Evolutionary conservation across 2,797 vertebrate species (phyloP), one percentile per base, ranked within the genome.

Genomic region (Nannoperca obscura): DNA sequence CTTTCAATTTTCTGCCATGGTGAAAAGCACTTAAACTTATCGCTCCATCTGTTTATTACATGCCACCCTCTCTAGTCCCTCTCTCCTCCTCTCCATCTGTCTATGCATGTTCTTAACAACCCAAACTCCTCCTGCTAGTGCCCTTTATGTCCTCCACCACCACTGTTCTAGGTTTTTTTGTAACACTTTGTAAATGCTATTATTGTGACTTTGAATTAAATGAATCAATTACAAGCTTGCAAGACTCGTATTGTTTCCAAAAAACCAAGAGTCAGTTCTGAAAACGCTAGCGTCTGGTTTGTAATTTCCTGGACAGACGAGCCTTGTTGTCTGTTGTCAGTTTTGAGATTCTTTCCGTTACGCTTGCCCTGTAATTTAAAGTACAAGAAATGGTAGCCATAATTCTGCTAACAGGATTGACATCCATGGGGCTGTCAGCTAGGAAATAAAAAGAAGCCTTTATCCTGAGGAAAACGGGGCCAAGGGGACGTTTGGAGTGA

Each of bases 1-100:
- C 91, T 92, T 91, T 91, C 83, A 87, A 89, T 93, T 93, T 92
- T 89, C 85, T 74, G 82, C 70, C 53, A 24, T 73, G 65, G 67
- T 85, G 74, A 91, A 93, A 92, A 86, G 54, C 90, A 92, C 83
- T 91, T 90, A 82, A 81, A 89, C 61, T 83, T 92, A 94, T 94
- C 86, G 12, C 86, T 87, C 88, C 81, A 92, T 92, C 89, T 90
- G 89, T 91, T 90, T 86, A 84, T 88, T 81, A 80, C 76, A 83
- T 81, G 73, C 66, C 81, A 78, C 83, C 83, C 87, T 84, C 76
- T 80, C 68, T 77, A 55, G 67, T 66, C 46, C 38, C 15, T 59
- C 69, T 83, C 84, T 85, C 87, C 82, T 74, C 80, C 84, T 85
- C 85, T 78, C 83, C 87, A 81, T 90, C 87, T 91, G 87, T 74